A percentile compares a stretch with the other conserved stretches of the same genome.
Evolutionary conservation across 2,888 invertebrate species (phyloP).

Genomic region (Hirtodrosophila histrioides): DNA sequence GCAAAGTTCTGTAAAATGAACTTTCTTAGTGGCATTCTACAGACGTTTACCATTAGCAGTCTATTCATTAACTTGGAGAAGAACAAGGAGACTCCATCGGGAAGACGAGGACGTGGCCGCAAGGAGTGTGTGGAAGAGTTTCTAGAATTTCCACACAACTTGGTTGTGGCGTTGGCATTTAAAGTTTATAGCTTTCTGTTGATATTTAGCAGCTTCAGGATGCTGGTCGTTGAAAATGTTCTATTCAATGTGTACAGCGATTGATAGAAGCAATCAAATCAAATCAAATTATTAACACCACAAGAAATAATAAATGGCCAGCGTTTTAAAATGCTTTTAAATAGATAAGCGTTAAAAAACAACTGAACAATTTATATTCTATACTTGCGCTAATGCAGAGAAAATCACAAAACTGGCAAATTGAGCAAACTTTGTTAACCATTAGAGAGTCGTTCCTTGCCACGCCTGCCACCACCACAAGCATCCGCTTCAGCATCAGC

Average conservation of each 20-base stretch:
- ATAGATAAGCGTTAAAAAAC: background rate
- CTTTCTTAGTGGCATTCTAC: conserved; percentile 3
- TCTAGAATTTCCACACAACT: too few species aligned
- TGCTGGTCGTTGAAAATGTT: conserved; percentile 14
- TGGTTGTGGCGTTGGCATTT: background rate
- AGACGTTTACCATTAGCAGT: conserved; percentile 2
- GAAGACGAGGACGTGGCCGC: background rate
- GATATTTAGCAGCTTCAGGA: background rate
- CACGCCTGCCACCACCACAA: conserved; percentile 11
- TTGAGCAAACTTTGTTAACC: conserved; percentile 56
- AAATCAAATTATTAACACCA: conserved; percentile 6
- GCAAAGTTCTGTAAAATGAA: conserved; percentile 7
- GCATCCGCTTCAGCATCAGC: background rate
- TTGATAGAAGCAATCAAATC: background rate
- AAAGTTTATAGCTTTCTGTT: conserved; percentile 5
- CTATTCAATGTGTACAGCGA: background rate
- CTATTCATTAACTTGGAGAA: background rate
- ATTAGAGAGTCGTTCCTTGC: conserved; percentile 35
- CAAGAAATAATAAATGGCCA: background rate
- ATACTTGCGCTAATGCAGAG: conserved; percentile 9
- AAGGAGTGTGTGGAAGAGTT: background rate
- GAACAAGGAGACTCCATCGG: background rate
- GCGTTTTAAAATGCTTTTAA: background rate
- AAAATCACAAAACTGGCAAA: conserved; percentile 33
- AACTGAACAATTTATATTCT: conserved; percentile 1